Evolutionary conservation across 2,113 vertebrate genomes (phyloP), one percentile per base, ranked within the genome.

Genomic region (Pholis gunnellus): DNA sequence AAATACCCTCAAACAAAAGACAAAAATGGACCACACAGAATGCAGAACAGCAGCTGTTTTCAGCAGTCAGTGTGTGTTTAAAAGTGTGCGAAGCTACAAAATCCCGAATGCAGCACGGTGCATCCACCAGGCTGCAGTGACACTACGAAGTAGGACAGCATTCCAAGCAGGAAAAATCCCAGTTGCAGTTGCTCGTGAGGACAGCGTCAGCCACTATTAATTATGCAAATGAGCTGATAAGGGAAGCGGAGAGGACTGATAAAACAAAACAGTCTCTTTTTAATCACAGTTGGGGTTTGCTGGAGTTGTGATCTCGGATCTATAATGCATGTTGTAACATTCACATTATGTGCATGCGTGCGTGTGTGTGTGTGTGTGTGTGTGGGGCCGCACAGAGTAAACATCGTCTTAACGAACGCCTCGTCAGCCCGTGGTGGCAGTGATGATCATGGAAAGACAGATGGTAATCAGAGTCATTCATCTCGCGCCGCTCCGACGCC

Each of bases 141-240:
- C 34, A 22, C 69, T 6, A 27, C 4, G 48, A 87, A 82, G 78
- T 75, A 59, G 84, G 84, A 82, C 91, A 88, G 67, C 78, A 85
- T 76, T 31, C 69, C 56, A 77, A 75, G 75, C 75, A 71, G 88
- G 22, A 79, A 66, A 78, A 88, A 85, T 88, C 65, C 72, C 75
- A 68, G 60, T 59, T 78, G 78, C 77, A 63, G 75, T 72, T 29
- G 74, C 69, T 85, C 1, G n/a, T 2, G 54, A 91, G 85, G 88
- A 88, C 64, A 11, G 31, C 60, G 65, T 88, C 87, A 90, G 90
- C 80, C 82, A 48, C 78, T 50, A 89, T 79, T 92, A 91, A 94
- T 94, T 92, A 94, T 92, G 90, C 89, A 92, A 94, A 92, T 89
- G 79, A 89, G 84, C 76, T 73, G 93, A 94, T 93, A 92, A 92